phyloP scores from a whole-genome alignment of 1,140 invertebrate species.

The Bombus waltoni region DNA sequence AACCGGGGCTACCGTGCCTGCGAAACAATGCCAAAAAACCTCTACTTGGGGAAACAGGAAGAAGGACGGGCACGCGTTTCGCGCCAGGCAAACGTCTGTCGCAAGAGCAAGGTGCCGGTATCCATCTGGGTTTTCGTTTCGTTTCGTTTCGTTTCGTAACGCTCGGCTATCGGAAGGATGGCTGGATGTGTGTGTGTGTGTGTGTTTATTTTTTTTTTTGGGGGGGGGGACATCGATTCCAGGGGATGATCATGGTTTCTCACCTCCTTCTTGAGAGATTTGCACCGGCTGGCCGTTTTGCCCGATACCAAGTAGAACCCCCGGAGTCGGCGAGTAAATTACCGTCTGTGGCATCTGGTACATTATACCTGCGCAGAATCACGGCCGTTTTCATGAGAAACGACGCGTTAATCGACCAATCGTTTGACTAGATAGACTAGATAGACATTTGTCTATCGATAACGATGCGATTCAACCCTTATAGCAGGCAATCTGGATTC shows the following conservation, averaged over 20 bases:
- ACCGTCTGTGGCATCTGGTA: conserved; percentile 81
- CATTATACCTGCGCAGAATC: conserved; percentile 77
- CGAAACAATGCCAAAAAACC: conserved; percentile 48
- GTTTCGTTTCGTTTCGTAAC: conserved; percentile 2
- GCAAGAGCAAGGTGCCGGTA: neutral
- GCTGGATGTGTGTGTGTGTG: neutral
- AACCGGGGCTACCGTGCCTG: conserved; percentile 71
- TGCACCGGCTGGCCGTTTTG: conserved; percentile 81
- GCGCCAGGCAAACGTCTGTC: neutral
- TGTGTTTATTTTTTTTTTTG: neutral
- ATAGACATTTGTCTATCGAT: neutral
- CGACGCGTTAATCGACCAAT: neutral
- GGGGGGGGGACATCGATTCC: neutral
- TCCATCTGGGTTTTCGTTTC: conserved; percentile 1
- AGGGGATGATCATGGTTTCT: conserved; percentile 34
- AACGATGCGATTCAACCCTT: neutral
- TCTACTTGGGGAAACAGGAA: conserved; percentile 41
- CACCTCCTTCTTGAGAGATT: conserved; percentile 80
- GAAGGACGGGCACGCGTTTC: neutral
- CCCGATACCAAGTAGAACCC: conserved; percentile 79
- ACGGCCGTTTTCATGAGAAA: conserved; percentile 3
- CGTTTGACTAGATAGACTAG: neutral
- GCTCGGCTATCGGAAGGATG: neutral
- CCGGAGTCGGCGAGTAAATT: conserved; percentile 79
- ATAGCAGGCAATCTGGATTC: neutral